Evolutionary conservation across 2,888 invertebrate species (phyloP), one percentile per base, ranked within the genome.

Genomic region (Hyposoter dolosus): DNA sequence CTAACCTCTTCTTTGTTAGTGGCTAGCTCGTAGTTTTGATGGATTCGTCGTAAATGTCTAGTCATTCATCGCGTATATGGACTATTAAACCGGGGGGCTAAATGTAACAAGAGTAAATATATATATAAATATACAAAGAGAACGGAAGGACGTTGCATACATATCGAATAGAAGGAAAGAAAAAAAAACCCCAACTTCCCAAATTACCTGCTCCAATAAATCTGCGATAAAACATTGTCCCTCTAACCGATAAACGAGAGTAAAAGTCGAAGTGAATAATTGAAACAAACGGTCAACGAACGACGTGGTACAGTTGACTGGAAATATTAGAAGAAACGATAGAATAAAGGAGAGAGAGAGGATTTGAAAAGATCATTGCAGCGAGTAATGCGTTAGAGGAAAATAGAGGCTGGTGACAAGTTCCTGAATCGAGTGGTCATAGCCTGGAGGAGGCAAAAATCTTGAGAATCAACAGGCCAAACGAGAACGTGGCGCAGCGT

Each of bases 381-480:
- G 71, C 12, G 56, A 35, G 75, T 28, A 63, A 71, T 35, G 56
- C 53, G 43, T 50, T 45, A 32, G 68, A 50, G 72, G 50, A 66
- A 56, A 80, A 74, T 78, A 88, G 80, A 74, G 76, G 71, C 79
- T 56, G 79, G 82, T 82, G 83, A 72, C 82, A 43, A 47, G 79
- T 76, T 72, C 77, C 87, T 87, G 79, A 84, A 82, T 77, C 65
- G 56, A 84, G 84, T 84, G 82, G 79, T 69, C 60, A 47, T 47
- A 71, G 56, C 53, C 66, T 63, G 28, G 71, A 76, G 74, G 71
- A 80, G 78, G 79, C 45, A 63, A 86, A 76, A 82, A 71, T 82
- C 83, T 85, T 77, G 76, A 76, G 83, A 82, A 85, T 85, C 83
- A 87, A 88, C 85, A 88, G 82, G 83, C 77, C 74, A 74, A 78